Evolutionary conservation across 2,888 invertebrate genomes (phyloP).

Genomic region (Zele albiditarsus): DNA sequence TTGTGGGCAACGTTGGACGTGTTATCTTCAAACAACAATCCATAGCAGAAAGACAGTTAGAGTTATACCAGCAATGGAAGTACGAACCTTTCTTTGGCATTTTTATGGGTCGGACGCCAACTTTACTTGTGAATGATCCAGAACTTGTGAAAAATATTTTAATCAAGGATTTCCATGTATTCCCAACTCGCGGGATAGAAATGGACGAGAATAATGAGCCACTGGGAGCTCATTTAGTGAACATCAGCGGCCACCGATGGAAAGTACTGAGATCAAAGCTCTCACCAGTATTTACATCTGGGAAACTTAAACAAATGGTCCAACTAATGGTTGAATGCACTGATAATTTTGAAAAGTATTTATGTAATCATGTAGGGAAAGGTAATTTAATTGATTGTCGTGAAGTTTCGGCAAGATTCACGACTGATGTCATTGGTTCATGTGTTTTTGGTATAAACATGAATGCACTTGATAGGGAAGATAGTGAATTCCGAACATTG

Average conservation of each 20-base stretch:
- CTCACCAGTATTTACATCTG: conserved; percentile 71
- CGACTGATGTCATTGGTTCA: conserved; percentile 68
- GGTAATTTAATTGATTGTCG: conserved; percentile 40
- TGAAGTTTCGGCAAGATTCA: conserved; percentile 62
- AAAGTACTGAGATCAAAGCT: conserved; percentile 71
- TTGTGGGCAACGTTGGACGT: conserved; percentile 65
- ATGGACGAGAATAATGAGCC: conserved; percentile 50
- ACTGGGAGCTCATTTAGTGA: conserved; percentile 56
- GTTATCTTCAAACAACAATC: background rate
- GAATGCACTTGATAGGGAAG: conserved; percentile 59
- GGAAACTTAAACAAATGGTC: conserved; percentile 72
- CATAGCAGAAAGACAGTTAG: background rate
- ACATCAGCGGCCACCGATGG: conserved; percentile 71
- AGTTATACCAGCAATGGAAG: conserved; percentile 21
- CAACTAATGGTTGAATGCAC: conserved; percentile 71
- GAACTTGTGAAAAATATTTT: conserved; percentile 62
- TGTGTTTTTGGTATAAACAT: conserved; percentile 68
- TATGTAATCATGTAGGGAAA: conserved; percentile 57
- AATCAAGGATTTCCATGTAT: conserved; percentile 66
- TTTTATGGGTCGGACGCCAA: conserved; percentile 62
- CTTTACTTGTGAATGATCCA: conserved; percentile 63
- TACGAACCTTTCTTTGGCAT: conserved; percentile 64
- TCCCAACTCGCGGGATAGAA: conserved; percentile 42
- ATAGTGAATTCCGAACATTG: conserved; percentile 64
- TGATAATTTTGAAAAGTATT: conserved; percentile 66